Percentiles rank a stretch among this genome's conserved stretches.
Evolutionary conservation across 1,140 invertebrate genomes (phyloP).

Genomic region (Heterodera schachtii): DNA sequence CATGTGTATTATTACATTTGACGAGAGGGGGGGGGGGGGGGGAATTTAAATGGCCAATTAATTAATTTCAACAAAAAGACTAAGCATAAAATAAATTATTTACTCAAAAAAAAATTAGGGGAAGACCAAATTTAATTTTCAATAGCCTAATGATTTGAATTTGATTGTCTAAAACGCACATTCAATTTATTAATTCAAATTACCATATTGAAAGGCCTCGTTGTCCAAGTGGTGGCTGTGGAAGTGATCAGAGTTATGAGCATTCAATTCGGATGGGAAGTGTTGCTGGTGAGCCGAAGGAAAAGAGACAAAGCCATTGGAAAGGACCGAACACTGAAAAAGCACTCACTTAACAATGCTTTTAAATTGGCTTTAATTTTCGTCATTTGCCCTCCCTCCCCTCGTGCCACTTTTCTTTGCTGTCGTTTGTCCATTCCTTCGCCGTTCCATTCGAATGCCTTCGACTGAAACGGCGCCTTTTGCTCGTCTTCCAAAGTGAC

Average conservation of each 20-base stretch:
- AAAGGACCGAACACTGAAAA: neutral
- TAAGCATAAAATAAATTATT: too few species aligned
- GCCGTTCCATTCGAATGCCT: neutral
- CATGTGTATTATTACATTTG: too few species aligned
- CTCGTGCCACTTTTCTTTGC: neutral
- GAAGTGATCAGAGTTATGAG: neutral
- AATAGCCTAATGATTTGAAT: too few species aligned
- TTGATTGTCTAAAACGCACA: too few species aligned
- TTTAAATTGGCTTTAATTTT: neutral
- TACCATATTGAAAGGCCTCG: neutral
- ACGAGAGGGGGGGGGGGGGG: neutral
- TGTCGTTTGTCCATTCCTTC: neutral
- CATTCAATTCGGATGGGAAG: neutral
- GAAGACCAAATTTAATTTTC: too few species aligned
- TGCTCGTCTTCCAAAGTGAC: neutral
- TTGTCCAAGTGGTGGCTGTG: neutral
- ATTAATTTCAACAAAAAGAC: too few species aligned
- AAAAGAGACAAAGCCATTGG: neutral
- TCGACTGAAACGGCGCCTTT: neutral
- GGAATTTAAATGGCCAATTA: neutral
- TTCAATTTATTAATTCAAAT: neutral
- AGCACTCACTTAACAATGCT: neutral
- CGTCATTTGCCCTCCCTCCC: neutral
- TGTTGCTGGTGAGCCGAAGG: neutral
- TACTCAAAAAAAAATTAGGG: too few species aligned